A percentile compares a stretch with the other conserved stretches of the same genome.
Evolutionary conservation across 2,797 vertebrate species (phyloP).

Genomic region (Geotrypetes seraphini): DNA sequence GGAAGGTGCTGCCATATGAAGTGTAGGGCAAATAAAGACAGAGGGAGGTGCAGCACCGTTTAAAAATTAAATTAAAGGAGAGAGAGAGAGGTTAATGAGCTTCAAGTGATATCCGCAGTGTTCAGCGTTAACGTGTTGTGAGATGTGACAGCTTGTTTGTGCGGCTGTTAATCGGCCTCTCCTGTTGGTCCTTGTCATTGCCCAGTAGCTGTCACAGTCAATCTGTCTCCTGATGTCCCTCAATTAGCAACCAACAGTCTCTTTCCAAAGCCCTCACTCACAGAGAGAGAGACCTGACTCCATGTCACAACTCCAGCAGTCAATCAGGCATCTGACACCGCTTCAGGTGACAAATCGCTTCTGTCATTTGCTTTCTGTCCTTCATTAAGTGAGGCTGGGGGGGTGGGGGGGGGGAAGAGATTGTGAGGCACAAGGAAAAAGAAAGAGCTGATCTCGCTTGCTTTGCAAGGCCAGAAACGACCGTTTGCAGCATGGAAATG

Average conservation of each 20-base stretch:
- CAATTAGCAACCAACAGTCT: constrained; percentile 61
- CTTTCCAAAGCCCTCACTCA: constrained; percentile 4
- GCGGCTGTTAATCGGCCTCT: constrained; percentile 70
- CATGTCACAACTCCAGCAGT: constrained; percentile 38
- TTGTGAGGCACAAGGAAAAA: constrained; percentile 9
- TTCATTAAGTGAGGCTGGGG: constrained; percentile 49
- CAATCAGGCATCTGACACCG: constrained; percentile 89
- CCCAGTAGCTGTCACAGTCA: constrained; percentile 82
- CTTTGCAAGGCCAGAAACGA: constrained; percentile 64
- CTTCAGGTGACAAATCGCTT: constrained; percentile 72
- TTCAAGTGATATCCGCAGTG: constrained; percentile 4
- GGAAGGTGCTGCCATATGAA: too few species aligned
- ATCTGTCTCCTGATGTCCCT: constrained; percentile 76
- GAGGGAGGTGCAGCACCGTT: not conserved
- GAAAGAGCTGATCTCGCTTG: constrained; percentile 57
- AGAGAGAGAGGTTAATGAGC: constrained; percentile 6
- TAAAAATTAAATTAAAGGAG: constrained; percentile 13
- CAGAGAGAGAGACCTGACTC: constrained; percentile 38
- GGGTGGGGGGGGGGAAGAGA: constrained; percentile 23
- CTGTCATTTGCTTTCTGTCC: constrained; percentile 95
- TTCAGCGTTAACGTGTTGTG: constrained; percentile 55
- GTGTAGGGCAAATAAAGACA: not conserved
- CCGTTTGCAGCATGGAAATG: constrained; percentile 89
- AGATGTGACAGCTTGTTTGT: constrained; percentile 86
- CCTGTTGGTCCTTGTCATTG: constrained; percentile 76